Percentiles rank a stretch among this genome's conserved stretches.
Conservation (phyloP, 2,113 vertebrate genomes). For the Dermatemys mawii region DNA sequence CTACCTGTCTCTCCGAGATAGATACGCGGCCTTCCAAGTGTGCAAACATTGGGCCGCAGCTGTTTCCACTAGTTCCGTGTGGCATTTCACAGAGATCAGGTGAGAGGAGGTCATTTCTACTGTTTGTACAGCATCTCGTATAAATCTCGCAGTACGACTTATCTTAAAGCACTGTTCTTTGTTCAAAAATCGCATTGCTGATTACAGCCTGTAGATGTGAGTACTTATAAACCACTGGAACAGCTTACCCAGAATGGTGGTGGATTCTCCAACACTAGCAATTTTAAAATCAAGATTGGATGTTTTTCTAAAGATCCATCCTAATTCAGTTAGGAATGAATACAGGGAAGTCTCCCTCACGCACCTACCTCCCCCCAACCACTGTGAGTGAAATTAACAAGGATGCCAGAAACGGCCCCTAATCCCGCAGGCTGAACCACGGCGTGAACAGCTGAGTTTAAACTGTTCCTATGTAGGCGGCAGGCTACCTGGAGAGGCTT, state of each 20-base stretch:
- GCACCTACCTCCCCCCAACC: no score
- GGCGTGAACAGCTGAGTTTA: no score
- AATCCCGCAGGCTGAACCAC: no score
- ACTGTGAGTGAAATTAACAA: no score
- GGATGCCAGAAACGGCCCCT: no score
- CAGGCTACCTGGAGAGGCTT: no score
- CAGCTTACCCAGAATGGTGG: not conserved
- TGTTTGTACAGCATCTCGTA: not conserved
- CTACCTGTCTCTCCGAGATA: constrained; percentile 20
- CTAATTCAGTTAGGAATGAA: not conserved
- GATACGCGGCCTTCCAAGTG: not conserved
- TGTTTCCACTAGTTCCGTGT: constrained; percentile 19
- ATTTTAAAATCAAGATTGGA: not conserved
- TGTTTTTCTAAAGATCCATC: not conserved
- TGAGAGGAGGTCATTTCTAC: not conserved
- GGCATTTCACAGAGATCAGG: constrained; percentile 54
- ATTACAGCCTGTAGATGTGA: not conserved
- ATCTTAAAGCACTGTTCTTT: not conserved
- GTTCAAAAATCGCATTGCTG: not conserved
- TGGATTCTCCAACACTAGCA: not conserved
- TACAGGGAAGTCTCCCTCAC: not conserved
- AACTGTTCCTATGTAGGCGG: no score
- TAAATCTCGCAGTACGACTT: not conserved
- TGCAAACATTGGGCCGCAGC: constrained; percentile 41
- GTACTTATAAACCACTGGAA: not conserved